Evolutionary conservation across 2,888 invertebrate species (phyloP), one percentile per base, ranked within the genome.

Genomic region (Ophion slaviceki): DNA sequence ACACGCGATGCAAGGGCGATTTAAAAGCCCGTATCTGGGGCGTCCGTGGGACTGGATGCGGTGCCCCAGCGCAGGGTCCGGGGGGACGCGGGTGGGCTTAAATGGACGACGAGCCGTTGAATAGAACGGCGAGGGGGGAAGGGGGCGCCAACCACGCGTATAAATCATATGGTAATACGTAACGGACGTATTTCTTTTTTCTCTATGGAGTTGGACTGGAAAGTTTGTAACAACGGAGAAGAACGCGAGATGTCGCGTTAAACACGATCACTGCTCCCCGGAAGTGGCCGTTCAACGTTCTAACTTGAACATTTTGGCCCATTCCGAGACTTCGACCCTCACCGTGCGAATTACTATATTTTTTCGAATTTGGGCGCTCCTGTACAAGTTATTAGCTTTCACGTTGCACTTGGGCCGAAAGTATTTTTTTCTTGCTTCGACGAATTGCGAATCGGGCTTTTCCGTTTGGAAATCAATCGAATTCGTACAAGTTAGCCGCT

Each of bases 141-240:
- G 78, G 84, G 75, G 72, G 76, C 40, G 84, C 67, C 79, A 86
- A 87, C 88, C 88, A 87, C 89, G 89, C 89, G 90, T 89, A 88
- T 92, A 91, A 92, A 93, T 93, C 93, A 93, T 93, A 93, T 93
- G 93, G 92, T 92, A 92, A 93, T 92, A 89, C 87, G 87, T 90
- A 91, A 91, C 90, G 89, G 90, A 90, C 89, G 79, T 71, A 40
- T 82, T 61, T 72, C 70, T 77, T 84, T 61, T 67, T 53, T 57
- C 67, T 67, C 47, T 24, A 59, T 14, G 36, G 59, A 57, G 59
- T n/a, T 53, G 14, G 28, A 40, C 28, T n/a, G 53, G 53, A 59
- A 72, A 32, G 8, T 59, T 61, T 59, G 72, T 59, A 59, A 72
- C n/a, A 59, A 53, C 53, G 11, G 32, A 6, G 14, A 36, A 59